Base-by-base conservation (phyloP, 2,888 invertebrate genomes). In the Eupithecia pulchellata region DNA sequence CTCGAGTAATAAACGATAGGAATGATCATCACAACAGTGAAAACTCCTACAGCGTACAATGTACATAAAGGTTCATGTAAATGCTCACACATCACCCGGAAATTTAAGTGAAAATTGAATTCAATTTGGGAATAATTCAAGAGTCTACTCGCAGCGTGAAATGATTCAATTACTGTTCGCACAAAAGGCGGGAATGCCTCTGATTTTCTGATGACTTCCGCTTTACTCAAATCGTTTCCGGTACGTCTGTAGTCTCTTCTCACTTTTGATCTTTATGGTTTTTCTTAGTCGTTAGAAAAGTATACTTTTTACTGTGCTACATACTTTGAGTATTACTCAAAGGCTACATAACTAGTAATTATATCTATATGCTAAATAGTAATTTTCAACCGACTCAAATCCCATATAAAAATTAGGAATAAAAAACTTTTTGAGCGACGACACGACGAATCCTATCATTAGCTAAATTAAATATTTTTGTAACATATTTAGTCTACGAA, bases 161-260 rank as follows among this genome's bases (percentile, higher is more conserved):
- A 72, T 74, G 66, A 75, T 73, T 75, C 70, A 73, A 77, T 75
- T 75, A 74, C 42, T 34, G 47, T 66, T 58, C 71, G 25, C 69
- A 75, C 69, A 72, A 75, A 71, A 60, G 60, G 71, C 64, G 58
- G n/a, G 69, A 66, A 47, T 62, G 55, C 36, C 39, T 29, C 57
- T 69, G 75, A 78, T 73, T 72, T 71, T 67, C 27, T 58, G 74
- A 77, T 62, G 71, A 75, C 72, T 74, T 74, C 74, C 73, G 74
- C 20, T 75, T 64, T 55, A 75, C 67, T 66, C 73, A 72, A 74
- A 72, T 77, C 66, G 71, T 66, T 75, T 76, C 74, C 71, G 66
- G 65, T 32, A 71, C 75, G 71, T 75, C 73, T 69, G 64, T 64
- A 61, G 67, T 71, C 67, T 60, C 29, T 61, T 34, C 11, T 20